A percentile compares a stretch with the other conserved stretches of the same genome.
Evolutionary conservation across 2,888 invertebrate genomes (phyloP).

Genomic region (Operophtera brumata): DNA sequence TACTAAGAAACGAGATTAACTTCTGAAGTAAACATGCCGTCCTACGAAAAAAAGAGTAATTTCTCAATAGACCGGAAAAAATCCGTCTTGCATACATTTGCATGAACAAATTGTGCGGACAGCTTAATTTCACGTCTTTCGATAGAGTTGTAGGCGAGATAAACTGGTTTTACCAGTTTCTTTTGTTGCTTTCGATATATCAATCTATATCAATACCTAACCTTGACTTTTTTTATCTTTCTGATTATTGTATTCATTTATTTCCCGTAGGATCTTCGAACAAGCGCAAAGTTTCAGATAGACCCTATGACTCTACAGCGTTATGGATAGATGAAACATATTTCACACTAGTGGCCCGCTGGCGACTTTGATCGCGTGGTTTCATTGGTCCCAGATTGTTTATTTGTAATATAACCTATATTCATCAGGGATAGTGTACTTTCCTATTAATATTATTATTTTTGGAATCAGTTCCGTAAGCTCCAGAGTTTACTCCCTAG

Average conservation of each 20-base stretch:
- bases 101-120: slow-evolving; percentile 27
- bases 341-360: no score
- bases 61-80: slow-evolving; percentile 33
- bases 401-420: no score
- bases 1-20: slow-evolving; percentile 34
- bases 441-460: no score
- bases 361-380: no score
- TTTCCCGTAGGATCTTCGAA: not conserved
- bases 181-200: not conserved
- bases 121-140: slow-evolving; percentile 16
- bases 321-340: not conserved
- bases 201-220: not conserved
- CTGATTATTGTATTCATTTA: not conserved
- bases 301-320: not conserved
- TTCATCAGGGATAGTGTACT: no score
- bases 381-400: no score
- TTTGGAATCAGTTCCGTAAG: no score
- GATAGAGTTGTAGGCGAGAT: slow-evolving; percentile 11
- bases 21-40: slow-evolving; percentile 25
- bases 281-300: not conserved
- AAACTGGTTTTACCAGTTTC: slow-evolving; percentile 7
- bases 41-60: slow-evolving; percentile 24
- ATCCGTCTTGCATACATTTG: slow-evolving; percentile 30
- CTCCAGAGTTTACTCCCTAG: no score
- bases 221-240: not conserved